phyloP scores from a whole-genome alignment of 2,888 invertebrate genomes.

The Bursaphelenchus okinawaensis region DNA sequence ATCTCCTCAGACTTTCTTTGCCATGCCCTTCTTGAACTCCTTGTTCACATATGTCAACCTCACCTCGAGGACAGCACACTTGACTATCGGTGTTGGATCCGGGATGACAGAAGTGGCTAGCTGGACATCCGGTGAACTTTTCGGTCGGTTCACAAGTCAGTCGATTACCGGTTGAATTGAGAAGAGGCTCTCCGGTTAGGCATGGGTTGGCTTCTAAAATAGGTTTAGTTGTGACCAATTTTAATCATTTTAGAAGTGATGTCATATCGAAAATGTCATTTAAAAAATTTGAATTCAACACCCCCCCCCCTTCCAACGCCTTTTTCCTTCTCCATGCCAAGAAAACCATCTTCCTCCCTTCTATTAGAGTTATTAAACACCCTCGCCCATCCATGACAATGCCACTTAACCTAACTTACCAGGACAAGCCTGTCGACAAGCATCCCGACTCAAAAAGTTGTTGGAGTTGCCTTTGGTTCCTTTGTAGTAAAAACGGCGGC shows the following conservation, averaged over 20 bases:
- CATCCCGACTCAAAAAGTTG: conserved; percentile 47
- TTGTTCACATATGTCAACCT: conserved; percentile 13
- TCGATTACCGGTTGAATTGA: conserved; percentile 39
- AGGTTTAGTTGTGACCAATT: too few species aligned
- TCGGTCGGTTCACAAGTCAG: conserved; percentile 34
- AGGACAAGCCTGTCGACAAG: conserved; percentile 42
- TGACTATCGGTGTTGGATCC: conserved; percentile 43
- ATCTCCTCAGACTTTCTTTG: conserved; percentile 41
- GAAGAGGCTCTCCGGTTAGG: conserved; percentile 43
- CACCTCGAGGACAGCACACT: conserved; percentile 43
- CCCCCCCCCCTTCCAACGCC: too few species aligned
- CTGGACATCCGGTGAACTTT: conserved; percentile 12
- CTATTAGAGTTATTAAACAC: too few species aligned
- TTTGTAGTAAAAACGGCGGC: conserved; percentile 20
- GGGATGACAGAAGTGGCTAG: conserved; percentile 48
- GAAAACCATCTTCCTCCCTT: too few species aligned
- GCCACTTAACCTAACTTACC: conserved; percentile 25
- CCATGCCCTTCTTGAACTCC: conserved; percentile 42
- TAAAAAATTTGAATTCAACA: too few species aligned
- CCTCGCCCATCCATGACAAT: too few species aligned
- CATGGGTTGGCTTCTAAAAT: conserved; percentile 50
- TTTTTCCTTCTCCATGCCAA: too few species aligned
- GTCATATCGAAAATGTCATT: too few species aligned
- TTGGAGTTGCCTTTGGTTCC: conserved; percentile 41
- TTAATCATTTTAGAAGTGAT: too few species aligned